Evolutionary conservation across 92 coral and sea anemone genomes (phyloP), one percentile per base, ranked within the genome.

Genomic region (Epizoanthus scotinus): DNA sequence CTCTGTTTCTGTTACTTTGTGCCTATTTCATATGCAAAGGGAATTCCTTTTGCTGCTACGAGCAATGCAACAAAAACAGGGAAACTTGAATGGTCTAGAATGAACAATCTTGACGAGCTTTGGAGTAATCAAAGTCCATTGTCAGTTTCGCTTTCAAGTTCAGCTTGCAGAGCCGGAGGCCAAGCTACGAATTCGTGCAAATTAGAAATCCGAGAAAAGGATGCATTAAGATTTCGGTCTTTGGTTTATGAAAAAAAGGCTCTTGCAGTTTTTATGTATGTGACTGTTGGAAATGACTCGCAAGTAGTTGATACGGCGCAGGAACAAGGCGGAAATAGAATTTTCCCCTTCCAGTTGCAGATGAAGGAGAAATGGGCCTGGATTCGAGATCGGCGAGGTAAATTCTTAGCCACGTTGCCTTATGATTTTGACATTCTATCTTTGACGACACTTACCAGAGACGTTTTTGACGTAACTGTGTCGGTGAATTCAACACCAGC

Each of bases 361-460:
- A 34, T 68, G 29, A 83, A 75, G 38, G 91, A 85, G 70, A 92
- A 90, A 55, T 90, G 94, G 92, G 94, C 93, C 2, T 93, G 98
- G 98, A 71, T 96, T 57, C 91, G 94, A 24, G 73, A 91, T 52
- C 49, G 65, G 19, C 87, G 94, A n/a, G 99, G 97, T 2, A 86
- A 90, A 56, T 96, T 96, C 71, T 90, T 96, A n/a, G 94, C 93
- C 0, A 94, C 98, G 0, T 82, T 96, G 34, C 99, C 99, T 1
- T 94, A 96, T 68, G 99, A 96, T 84, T 89, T 94, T 67, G 99
- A 93, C 74, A 96, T 96, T 47, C 89, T 96, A 17, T 96, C 99
- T 17, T 96, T 96, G 2, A 93, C 96, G 15, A 96, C 91, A 0
- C 84, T 96, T 8, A 83, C 89, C 53, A 84, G 87, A 65, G 97